Base-by-base conservation (phyloP, 2,113 vertebrate genomes). In the Thunnus maccoyii region DNA sequence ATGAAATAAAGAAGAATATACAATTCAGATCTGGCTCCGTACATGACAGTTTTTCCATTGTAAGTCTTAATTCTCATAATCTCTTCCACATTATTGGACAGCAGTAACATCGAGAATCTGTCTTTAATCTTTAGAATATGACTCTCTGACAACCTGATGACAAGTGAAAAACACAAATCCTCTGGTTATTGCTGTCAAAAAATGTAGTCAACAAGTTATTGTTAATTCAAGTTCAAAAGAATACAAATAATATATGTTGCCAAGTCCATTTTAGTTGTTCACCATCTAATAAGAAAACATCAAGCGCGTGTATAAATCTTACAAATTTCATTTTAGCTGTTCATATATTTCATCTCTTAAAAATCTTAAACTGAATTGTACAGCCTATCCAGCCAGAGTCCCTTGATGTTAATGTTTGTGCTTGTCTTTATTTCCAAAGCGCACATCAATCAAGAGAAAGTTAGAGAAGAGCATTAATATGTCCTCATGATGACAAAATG, bases 401-500 rank as follows among this genome's bases (percentile, higher is more conserved):
- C 65, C 50, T 61, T 16, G 76, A 91, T 81, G 83, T 88, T 80
- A 88, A 81, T 82, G 82, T 87, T 83, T 89, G 69, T 82, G 56
- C 85, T 85, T 76, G 84, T 86, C 81, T 88, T 74, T 78, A 85
- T 91, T 79, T 74, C 52, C 27, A 13, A 79, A 58, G 72, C 62
- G 51, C 44, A 61, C 91, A 93, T 93, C 89, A 86, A 89, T 94
- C 90, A 90, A 80, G 56, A 67, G 78, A 91, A 93, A 91, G 84
- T 94, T 93, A 86, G 84, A 84, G 86, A 86, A 50, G 83, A 86
- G 83, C 82, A 93, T 93, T 91, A 91, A 92, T 90, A 93, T 84
- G 86, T 92, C 86, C 91, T 89, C 91, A 90, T 82, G 85, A 93
- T 91, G 93, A 93, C 94, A 93, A 92, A 94, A 91, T 91, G 91